A percentile compares a stretch with the other conserved stretches of the same genome.
Conservation (phyloP, 2,113 vertebrate genomes). For the Cyanistes caeruleus region DNA sequence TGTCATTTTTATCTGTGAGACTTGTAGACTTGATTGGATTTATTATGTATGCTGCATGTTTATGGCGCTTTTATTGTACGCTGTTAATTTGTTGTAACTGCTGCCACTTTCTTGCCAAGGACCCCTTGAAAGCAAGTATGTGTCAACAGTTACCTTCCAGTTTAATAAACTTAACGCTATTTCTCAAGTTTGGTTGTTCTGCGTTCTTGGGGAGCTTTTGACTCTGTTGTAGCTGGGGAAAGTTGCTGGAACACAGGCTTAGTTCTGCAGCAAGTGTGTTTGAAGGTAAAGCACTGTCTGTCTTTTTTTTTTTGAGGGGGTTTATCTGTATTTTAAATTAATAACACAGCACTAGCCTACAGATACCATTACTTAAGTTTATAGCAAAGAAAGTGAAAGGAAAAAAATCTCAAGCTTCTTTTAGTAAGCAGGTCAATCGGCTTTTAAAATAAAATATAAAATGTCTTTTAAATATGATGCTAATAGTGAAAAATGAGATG, state of each 20-base stretch:
- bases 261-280: neutral
- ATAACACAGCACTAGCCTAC: neutral
- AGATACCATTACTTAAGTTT: neutral
- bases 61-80: constrained; percentile 81
- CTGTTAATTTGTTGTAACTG: constrained; percentile 83
- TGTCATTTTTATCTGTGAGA: constrained; percentile 80
- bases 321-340: neutral
- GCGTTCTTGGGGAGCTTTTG: neutral
- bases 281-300: neutral
- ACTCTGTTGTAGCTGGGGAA: neutral
- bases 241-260: neutral
- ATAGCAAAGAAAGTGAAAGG: neutral
- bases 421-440: neutral
- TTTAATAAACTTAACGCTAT: constrained; percentile 66
- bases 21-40: constrained; percentile 77
- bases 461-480: neutral
- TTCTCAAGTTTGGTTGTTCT: constrained; percentile 5
- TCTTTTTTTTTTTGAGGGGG: neutral
- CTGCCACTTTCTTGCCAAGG: constrained; percentile 72
- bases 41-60: constrained; percentile 79
- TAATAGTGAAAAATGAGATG: neutral
- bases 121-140: constrained; percentile 72
- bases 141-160: constrained; percentile 72
- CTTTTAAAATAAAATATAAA: neutral
- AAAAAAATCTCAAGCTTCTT: neutral